Evolutionary conservation across 1,140 invertebrate genomes (phyloP), one percentile per base, ranked within the genome.

Genomic region (Zophobas morio): DNA sequence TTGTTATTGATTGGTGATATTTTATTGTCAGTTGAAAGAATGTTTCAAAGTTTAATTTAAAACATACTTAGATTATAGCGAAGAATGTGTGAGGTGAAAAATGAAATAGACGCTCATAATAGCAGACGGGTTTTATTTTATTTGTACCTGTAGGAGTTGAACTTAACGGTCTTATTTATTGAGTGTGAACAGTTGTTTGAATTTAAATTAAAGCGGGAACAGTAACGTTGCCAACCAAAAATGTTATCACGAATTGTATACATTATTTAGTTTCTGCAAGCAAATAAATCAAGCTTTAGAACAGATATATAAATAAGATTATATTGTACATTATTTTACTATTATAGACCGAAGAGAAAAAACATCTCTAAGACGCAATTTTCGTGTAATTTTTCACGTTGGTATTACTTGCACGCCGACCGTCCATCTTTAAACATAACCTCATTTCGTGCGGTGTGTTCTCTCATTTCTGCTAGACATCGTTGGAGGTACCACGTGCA

Each of bases 1-100:
- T 46, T 66, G 60, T 66, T 66, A 66, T 66, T 66, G 40, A 66
- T 66, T 66, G 37, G 60, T 66, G 60, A 66, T 66, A 66, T 66
- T 66, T 66, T 66, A 66, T 66, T 47, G 60, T 42, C 60, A 42
- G 60, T 66, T 66, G 32, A 42, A 39, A 42, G 60, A 66, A 42
- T 66, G 39, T 66, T 66, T 6, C 37, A 66, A 42, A 66, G 60
- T 66, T 66, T 66, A 66, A 66, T 66, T 66, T 60, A 60, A 60
- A 60, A 60, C 37, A 35, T 60, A 60, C 37, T 35, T 60, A 53
- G 20, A 53, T 53, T 8, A 20, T 66, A 66, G 39, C 8, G 60
- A 40, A 37, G 42, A 32, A 46, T 66, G 60, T 66, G 57, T 63
- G 42, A 66, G 42, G 20, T 66, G 20, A 20, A 20, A 20, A 20